phyloP scores from a whole-genome alignment of 2,797 vertebrate genomes.

The Platalea minor region DNA sequence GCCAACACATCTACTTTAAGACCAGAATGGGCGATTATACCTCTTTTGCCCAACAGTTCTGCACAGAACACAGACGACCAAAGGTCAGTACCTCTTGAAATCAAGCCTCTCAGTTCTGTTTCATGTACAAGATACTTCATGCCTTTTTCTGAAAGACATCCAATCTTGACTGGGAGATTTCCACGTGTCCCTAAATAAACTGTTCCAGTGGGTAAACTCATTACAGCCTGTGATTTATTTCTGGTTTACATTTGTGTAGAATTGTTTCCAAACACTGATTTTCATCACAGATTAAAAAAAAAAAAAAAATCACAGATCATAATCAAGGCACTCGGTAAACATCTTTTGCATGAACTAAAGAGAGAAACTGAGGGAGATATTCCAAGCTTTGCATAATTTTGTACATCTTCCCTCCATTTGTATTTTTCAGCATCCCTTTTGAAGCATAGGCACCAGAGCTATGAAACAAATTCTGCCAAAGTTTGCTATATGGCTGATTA shows the following conservation, averaged over 20 bases:
- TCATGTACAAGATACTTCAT: neutral
- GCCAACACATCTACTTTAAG: neutral
- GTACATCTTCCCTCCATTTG: neutral
- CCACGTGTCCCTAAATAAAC: neutral
- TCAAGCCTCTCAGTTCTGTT: neutral
- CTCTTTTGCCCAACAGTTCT: neutral
- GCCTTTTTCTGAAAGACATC: neutral
- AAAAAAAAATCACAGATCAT: neutral
- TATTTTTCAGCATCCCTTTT: neutral
- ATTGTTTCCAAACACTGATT: neutral
- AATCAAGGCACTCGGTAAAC: neutral
- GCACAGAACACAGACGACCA: neutral
- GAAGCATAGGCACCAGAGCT: neutral
- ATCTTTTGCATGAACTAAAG: neutral
- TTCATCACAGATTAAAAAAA: neutral
- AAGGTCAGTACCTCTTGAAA: neutral
- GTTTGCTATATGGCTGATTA: neutral
- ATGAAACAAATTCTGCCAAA: neutral
- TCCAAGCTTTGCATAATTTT: neutral
- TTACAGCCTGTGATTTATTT: neutral
- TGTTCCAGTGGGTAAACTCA: neutral
- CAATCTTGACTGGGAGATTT: neutral
- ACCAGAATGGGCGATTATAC: neutral
- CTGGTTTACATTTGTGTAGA: neutral
- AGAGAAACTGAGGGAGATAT: neutral